Base-by-base conservation (phyloP, 2,113 vertebrate species). In the Tursiops truncatus region DNA sequence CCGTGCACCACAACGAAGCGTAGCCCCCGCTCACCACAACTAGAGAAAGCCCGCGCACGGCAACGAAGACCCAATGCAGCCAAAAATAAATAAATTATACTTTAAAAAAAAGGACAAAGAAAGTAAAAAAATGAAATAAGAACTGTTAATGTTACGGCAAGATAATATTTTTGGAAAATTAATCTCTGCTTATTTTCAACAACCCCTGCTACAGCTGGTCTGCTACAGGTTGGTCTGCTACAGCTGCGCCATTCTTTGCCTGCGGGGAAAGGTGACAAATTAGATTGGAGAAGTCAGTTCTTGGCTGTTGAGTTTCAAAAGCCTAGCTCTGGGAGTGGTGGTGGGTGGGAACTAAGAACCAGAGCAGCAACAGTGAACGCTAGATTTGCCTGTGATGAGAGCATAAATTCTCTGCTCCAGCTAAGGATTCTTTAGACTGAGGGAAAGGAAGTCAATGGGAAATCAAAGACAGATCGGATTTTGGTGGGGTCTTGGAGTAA, bases 301-400 rank as follows among this genome's bases (percentile, higher is more conserved):
- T 95, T 92, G 60, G 31, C 84, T 90, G 65, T 88, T 87, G 70
- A 81, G n/a, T 92, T 89, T 93, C n/a, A 36, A 70, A 94, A 97
- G 65, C 14, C 17, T 89, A 93, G 41, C 76, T n/a, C 68, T 91
- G 81, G n/a, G 38, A 62, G 94, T 71, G 33, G 84, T 90, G 31
- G 6, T 93, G n/a, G 17, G 36, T 88, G 53, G n/a, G 36, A 85
- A 84, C 65, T 50, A 41, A 68, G 58, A 84, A 93, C 8, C 13
- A 53, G 77, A 85, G 63, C 12, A 70, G 33, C 63, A 33, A 76
- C 50, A 44, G n/a, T 74, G 31, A 93, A 84, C 6, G 20, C 53
- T 63, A 38, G 20, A 58, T 86, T 94, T 50, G 62, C 10, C 67
- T 97, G 28, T 91, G 88, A 87, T 83, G 82, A 89, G 15, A 92